Evolutionary conservation across 2,113 vertebrate species (phyloP), one percentile per base, ranked within the genome.

Genomic region (Carollia perspicillata): DNA sequence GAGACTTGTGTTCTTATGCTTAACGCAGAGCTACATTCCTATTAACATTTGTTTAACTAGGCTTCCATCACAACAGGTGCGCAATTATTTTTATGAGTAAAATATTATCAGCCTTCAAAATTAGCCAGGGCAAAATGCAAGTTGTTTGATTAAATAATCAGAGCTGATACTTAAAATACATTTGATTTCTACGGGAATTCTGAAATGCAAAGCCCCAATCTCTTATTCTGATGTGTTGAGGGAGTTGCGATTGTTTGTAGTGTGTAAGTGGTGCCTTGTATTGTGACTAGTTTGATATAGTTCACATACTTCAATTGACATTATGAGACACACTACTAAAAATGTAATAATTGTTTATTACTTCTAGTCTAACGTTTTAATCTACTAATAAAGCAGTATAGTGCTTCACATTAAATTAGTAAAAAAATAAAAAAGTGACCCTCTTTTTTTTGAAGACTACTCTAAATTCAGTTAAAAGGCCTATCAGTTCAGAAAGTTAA

Each of bases 141-240:
- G 98, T 98, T 98, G 98, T 98, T 98, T 99, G 98, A 99, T 99
- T 98, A 98, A 98, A 98, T 99, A 99, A 99, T 99, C 98, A 98
- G 98, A 98, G 96, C 92, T 98, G 98, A 98, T 98, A 98, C 98
- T 98, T 99, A 98, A 99, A 98, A 98, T 98, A 98, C 98, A 98
- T 98, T 98, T 98, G 98, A 99, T 98, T 99, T 98, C 98, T 95
- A 98, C 95, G 85, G 97, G 98, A 98, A 98, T 98, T 98, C 98
- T 98, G 98, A 98, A 98, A 98, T 98, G 97, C 89, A 94, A 97
- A 98, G 95, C 97, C 97, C 94, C 92, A 97, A 94, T 98, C 97
- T 98, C 97, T 98, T 97, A 97, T 81, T 94, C 83, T 92, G 85
- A 87, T 89, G 47, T 91, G 80, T 93, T 88, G 65, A 97, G 80